Percentiles rank a stretch among this genome's conserved stretches.
These are phyloP conservation scores for Erannis defoliaria DNA, from an alignment of 2,888 invertebrate species.

Conservation along the genomic window DNA sequence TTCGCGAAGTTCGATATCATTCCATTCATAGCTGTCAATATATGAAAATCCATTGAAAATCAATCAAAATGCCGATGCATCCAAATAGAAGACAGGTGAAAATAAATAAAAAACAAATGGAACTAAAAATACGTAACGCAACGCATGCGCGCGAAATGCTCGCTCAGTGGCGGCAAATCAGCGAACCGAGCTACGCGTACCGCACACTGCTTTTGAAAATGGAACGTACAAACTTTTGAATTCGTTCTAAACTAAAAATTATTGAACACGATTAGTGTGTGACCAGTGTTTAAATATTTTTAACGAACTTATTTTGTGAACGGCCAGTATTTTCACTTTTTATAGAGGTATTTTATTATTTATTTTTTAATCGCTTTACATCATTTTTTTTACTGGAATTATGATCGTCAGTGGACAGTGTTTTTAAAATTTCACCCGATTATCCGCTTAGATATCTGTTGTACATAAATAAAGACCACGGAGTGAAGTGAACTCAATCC, in stretches of 20 bases:
- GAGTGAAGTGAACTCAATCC: too few relatives aligned
- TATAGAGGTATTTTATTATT: background rate
- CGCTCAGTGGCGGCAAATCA: conserved; percentile 33
- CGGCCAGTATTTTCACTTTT: conserved; percentile 3
- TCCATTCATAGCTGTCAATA: conserved; percentile 21
- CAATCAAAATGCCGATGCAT: conserved; percentile 23
- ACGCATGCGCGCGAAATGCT: conserved; percentile 26
- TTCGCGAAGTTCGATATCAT: conserved; percentile 1
- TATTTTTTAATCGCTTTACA: background rate
- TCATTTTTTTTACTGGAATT: background rate
- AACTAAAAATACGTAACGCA: conserved; percentile 21
- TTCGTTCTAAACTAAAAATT: conserved; percentile 1
- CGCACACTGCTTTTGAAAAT: conserved; percentile 12
- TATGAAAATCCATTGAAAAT: too few relatives aligned
- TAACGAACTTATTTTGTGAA: background rate
- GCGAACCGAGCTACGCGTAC: conserved; percentile 16
- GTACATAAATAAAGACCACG: too few relatives aligned
- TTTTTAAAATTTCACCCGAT: too few relatives aligned
- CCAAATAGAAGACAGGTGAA: conserved; percentile 26
- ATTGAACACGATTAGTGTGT: background rate
- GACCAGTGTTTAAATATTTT: background rate
- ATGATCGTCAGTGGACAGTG: background rate
- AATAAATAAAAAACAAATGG: conserved; percentile 10
- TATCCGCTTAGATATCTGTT: too few relatives aligned
- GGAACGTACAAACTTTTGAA: conserved; percentile 25